Base-by-base conservation (phyloP, 2,888 invertebrate genomes). In the Sphinx pinastri region DNA sequence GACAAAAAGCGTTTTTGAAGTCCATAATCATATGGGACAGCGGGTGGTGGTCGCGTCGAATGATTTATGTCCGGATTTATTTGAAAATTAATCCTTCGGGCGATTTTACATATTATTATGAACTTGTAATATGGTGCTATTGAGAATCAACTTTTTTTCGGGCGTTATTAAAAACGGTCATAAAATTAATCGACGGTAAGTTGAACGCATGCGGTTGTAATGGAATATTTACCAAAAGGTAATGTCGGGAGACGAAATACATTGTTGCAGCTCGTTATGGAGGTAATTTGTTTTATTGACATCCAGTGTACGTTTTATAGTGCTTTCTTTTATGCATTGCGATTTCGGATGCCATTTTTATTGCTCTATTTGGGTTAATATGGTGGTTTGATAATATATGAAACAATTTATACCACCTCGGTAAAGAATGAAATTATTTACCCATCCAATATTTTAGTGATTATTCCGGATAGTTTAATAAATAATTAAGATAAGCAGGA, bases 31-130 rank as follows among this genome's bases (percentile, higher is more conserved):
- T 79, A 80, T 78, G 74, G 77, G 86, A 78, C 90, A 86, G 87
- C 87, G 87, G 89, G 89, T 81, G 89, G 88, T 79, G 77, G 78
- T 72, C 77, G 76, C 78, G 81, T 79, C 76, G 81, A 82, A 82
- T 88, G 89, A 90, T 88, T 86, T 85, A 88, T 85, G 79, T 72
- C 71, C 80, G 76, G 78, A 81, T 84, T 86, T 84, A 85, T 86
- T 83, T 79, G 79, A 78, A 83, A 79, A 78, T 79, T 84, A 83
- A 85, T 85, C 79, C 79, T 75, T 72, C 74, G 79, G 78, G 80
- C 81, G 83, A 80, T 77, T 84, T 75, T 77, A 77, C 72, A 75
- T 75, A 45, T 6, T 55, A 55, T 79, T 77, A 76, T 76, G 74
- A 54, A 60, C 60, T 31, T 54, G 45, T 69, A 69, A 60, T 60